These are phyloP conservation scores for Leptothorax acervorum DNA, from an alignment of 2,888 invertebrate species.

Conservation along the genomic window DNA sequence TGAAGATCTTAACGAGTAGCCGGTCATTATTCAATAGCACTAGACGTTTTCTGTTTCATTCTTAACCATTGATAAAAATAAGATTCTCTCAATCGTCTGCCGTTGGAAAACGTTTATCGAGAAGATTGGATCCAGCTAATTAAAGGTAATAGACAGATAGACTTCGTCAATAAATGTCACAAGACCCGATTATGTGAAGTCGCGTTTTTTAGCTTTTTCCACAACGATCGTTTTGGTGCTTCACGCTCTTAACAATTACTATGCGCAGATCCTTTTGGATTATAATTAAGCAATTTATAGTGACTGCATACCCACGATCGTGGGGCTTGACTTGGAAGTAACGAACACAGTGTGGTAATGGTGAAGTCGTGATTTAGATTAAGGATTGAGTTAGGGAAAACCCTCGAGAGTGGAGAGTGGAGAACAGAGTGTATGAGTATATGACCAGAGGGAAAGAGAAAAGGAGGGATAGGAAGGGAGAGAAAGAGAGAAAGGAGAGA, in stretches of 20 bases:
- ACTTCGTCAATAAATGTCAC: conserved; percentile 80
- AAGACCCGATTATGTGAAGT: conserved; percentile 68
- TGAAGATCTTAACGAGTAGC: neutral
- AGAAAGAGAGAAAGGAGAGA: conserved; percentile 9
- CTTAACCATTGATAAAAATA: conserved; percentile 12
- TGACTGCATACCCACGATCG: conserved; percentile 71
- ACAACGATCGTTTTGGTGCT: conserved; percentile 24
- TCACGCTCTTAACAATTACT: conserved; percentile 37
- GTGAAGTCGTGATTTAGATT: conserved; percentile 80
- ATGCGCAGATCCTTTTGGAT: conserved; percentile 74
- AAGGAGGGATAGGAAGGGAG: neutral
- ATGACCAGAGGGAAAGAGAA: conserved; percentile 12
- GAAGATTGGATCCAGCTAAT: conserved; percentile 72
- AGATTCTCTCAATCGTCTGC: neutral
- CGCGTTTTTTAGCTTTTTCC: conserved; percentile 37
- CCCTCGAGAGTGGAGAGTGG: conserved; percentile 53
- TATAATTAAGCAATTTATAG: conserved; percentile 85
- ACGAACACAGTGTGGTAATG: conserved; percentile 52
- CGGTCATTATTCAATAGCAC: neutral
- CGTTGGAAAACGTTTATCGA: no score
- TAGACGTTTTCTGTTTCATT: neutral
- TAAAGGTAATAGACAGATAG: conserved; percentile 80
- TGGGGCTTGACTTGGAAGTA: conserved; percentile 27
- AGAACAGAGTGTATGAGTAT: conserved; percentile 58
- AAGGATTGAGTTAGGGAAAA: conserved; percentile 71